phyloP scores from a whole-genome alignment of 2,797 vertebrate genomes.

The Lycodopsis pacificus region DNA sequence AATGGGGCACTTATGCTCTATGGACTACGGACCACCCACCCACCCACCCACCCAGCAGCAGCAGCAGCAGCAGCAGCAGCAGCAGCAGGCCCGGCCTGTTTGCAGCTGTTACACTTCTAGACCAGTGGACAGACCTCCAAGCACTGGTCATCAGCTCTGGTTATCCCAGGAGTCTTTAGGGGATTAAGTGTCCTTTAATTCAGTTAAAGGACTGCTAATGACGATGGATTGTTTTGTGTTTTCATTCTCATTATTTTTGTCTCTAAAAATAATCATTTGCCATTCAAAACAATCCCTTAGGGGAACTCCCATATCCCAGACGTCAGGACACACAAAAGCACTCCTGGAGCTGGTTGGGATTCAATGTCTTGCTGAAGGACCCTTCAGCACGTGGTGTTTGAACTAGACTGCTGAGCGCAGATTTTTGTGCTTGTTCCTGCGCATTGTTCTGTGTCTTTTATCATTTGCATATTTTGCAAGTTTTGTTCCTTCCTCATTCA shows the following conservation, averaged over 20 bases:
- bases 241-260: conserved; percentile 37
- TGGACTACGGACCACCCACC: conserved; percentile 75
- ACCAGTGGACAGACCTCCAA: conserved; percentile 33
- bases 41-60: neutral
- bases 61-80: conserved; percentile 1
- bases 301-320: conserved; percentile 51
- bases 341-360: conserved; percentile 31
- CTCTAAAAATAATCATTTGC: conserved; percentile 48
- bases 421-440: conserved; percentile 8
- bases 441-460: conserved; percentile 20
- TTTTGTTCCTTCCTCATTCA: conserved; percentile 19
- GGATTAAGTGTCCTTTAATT: conserved; percentile 35
- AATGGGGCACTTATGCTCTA: conserved; percentile 67
- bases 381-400: conserved; percentile 22
- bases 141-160: conserved; percentile 49
- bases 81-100: conserved; percentile 27
- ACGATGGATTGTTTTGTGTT: conserved; percentile 47
- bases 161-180: conserved; percentile 38
- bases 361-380: conserved; percentile 45
- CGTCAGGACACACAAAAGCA: conserved; percentile 37
- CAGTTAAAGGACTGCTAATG: conserved; percentile 31
- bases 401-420: neutral
- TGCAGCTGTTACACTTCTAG: conserved; percentile 58
- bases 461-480: conserved; percentile 37
- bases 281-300: conserved; percentile 44